Conservation (phyloP, 2,113 vertebrate species). For the Amazona vittata region DNA sequence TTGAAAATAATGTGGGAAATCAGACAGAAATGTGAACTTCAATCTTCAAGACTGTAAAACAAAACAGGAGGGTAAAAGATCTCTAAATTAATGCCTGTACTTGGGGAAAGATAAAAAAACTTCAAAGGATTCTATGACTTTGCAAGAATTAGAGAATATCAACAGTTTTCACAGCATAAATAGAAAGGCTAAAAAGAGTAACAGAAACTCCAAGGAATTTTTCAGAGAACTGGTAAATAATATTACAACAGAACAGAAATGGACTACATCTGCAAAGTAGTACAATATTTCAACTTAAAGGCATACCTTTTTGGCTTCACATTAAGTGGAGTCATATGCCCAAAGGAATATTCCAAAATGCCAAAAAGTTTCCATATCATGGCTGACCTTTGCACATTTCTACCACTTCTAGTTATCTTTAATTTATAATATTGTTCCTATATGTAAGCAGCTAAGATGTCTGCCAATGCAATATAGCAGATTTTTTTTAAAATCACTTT, state of each 20-base stretch:
- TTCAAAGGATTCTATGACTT: conserved; percentile 19
- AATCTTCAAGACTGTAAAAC: background rate
- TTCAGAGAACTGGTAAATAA: background rate
- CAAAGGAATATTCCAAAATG: background rate
- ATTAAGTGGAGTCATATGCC: background rate
- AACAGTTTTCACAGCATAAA: conserved; percentile 53
- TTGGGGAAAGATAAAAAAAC: background rate
- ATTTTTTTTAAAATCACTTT: background rate
- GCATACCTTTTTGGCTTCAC: background rate
- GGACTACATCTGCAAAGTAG: background rate
- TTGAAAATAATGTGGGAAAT: background rate
- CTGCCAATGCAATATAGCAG: background rate
- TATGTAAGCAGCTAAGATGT: background rate
- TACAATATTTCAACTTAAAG: background rate
- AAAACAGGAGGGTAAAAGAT: conserved; percentile 32
- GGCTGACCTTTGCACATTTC: background rate
- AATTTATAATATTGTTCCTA: background rate
- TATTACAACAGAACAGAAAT: background rate
- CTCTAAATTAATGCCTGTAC: background rate
- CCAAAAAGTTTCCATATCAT: background rate
- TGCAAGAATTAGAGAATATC: conserved; percentile 33
- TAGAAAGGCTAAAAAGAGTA: conserved; percentile 13
- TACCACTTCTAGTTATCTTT: background rate
- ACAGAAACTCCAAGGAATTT: conserved; percentile 18
- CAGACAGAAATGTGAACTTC: background rate